These are phyloP conservation scores for Onthophagus sagittarius DNA, from an alignment of 2,888 invertebrate genomes.

Conservation along the genomic window DNA sequence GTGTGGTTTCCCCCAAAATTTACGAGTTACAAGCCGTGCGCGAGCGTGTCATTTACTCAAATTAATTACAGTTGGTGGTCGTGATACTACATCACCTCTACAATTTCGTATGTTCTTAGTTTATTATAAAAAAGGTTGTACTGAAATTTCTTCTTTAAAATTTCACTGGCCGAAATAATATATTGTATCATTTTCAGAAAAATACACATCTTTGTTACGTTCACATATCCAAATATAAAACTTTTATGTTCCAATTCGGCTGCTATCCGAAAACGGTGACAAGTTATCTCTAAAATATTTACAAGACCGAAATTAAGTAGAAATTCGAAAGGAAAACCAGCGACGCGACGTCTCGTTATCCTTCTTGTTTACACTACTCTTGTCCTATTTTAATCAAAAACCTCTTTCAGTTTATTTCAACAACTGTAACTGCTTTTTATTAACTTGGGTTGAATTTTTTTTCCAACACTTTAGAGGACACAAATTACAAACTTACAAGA, in stretches of 20 bases:
- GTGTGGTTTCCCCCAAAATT: background rate
- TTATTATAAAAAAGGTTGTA: background rate
- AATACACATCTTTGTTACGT: background rate
- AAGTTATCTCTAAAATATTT: background rate
- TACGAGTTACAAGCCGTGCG: background rate
- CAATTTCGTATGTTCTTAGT: background rate
- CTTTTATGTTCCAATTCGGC: background rate
- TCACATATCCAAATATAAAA: background rate
- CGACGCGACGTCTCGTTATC: background rate
- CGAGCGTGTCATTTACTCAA: background rate
- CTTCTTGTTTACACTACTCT: background rate
- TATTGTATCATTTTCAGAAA: background rate
- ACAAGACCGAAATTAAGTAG: background rate
- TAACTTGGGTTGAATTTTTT: background rate
- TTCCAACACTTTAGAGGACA: background rate
- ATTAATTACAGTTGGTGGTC: background rate
- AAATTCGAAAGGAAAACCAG: background rate
- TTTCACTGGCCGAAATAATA: background rate
- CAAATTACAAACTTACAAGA: background rate
- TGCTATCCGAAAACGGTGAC: background rate
- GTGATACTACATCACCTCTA: background rate
- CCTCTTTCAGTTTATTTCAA: background rate
- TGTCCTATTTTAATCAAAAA: background rate
- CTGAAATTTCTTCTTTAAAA: no score
- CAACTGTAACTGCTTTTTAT: background rate